Percentiles rank a stretch among this genome's conserved stretches.
phyloP scores from a whole-genome alignment of 2,888 invertebrate genomes.

The Cephus pulcher region DNA sequence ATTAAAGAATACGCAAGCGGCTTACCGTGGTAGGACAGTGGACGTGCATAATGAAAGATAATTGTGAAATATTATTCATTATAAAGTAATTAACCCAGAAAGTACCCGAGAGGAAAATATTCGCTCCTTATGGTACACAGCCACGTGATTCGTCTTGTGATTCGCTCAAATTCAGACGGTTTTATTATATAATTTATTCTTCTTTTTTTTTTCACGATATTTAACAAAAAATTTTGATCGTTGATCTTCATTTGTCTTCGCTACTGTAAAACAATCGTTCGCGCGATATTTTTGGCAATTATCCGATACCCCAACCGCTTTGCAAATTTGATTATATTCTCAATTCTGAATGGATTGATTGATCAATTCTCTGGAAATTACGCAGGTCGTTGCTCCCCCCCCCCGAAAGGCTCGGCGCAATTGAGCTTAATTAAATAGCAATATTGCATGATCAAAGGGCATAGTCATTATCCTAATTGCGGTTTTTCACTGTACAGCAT shows the following conservation, averaged over 20 bases:
- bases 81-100: conserved; percentile 2
- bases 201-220: too few species aligned
- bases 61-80: conserved; percentile 3
- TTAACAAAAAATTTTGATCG: neutral
- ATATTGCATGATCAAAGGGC: neutral
- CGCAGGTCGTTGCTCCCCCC: neutral
- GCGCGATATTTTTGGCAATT: neutral
- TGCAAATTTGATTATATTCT: neutral
- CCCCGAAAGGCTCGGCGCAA: neutral
- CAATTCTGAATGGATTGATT: neutral
- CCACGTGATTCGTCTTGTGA: neutral
- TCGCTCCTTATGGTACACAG: neutral
- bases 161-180: neutral
- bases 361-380: neutral
- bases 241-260: neutral
- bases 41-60: neutral
- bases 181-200: neutral
- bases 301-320: neutral
- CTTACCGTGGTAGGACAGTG: neutral
- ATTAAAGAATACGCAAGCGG: too few species aligned
- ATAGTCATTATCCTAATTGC: neutral
- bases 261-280: neutral
- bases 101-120: neutral
- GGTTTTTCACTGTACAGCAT: neutral
- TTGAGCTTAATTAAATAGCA: neutral